phyloP scores from a whole-genome alignment of 2,888 invertebrate genomes.

The Entomobrya multifasciata region DNA sequence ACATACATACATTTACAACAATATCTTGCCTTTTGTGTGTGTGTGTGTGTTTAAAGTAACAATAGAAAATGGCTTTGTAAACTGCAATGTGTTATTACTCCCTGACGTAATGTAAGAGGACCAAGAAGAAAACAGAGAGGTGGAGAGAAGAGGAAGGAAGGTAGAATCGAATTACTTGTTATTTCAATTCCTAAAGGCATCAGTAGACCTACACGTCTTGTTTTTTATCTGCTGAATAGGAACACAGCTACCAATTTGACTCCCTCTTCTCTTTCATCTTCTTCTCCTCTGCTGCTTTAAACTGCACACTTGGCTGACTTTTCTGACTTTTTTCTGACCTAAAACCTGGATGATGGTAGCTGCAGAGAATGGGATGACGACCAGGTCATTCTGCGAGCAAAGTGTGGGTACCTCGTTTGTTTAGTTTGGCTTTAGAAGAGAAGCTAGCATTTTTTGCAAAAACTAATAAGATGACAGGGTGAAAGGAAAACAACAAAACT shows the following conservation, averaged over 20 bases:
- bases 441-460: background rate
- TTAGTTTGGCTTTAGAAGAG: background rate
- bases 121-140: background rate
- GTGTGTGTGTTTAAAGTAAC: too few relatives aligned
- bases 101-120: constrained; percentile 3
- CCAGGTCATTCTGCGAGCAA: too few relatives aligned
- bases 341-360: too few relatives aligned
- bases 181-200: constrained; percentile 30
- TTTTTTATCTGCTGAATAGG: background rate
- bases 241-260: background rate
- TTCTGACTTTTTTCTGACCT: too few relatives aligned
- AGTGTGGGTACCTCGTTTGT: too few relatives aligned
- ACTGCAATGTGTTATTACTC: constrained; percentile 20
- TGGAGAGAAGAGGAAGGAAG: background rate
- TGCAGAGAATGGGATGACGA: too few relatives aligned
- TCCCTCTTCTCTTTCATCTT: constrained; percentile 14
- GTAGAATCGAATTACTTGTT: constrained; percentile 46
- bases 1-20: too few relatives aligned
- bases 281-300: background rate
- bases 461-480: background rate
- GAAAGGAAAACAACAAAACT: background rate
- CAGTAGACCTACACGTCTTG: constrained; percentile 3
- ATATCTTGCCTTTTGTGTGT: too few relatives aligned
- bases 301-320: too few relatives aligned
- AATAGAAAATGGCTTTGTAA: background rate